Base-by-base conservation (phyloP, 2,113 vertebrate genomes). In the Pongo abelii region DNA sequence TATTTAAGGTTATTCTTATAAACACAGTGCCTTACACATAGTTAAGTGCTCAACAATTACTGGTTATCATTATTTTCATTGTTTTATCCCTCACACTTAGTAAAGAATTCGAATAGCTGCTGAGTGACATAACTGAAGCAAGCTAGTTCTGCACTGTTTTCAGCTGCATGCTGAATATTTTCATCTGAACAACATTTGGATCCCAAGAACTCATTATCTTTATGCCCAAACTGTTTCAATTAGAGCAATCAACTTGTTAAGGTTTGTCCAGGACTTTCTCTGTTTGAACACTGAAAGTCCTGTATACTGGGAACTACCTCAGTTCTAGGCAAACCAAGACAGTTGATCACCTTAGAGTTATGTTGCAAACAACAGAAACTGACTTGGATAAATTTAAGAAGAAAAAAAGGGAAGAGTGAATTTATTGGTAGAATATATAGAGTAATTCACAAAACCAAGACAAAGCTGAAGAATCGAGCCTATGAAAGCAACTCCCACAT, bases 1-100 rank as follows among this genome's bases (percentile, higher is more conserved):
- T 89, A 97, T 14, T 93, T 83, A 96, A 32, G 12, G 77, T 86
- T 94, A 86, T 75, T 94, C 35, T 78, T 78, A 87, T 6, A 84
- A 95, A 27, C 38, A 67, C 2, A 87, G 13, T 91, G 55, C 12
- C 72, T 40, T 94, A 14, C 2, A 69, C 22, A 80, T 1, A 92
- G 22, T 72, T 77, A 64, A 89, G 38, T 74, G 10, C 13, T 78
- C 52, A 89, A 69, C 35, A 94, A 86, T 78, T 78, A 85, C 1
- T 93, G 32, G 87, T 91, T 93, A 92, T 79, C 20, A 74, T 50
- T 84, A 94, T 55, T 96, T 93, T 79, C 40, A 61, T 2, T 86
- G 67, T 91, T 93, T 95, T 93, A 80, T 30, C 23, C 43, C 72
- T 91, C 91, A 92, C 0, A 69, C 43, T 85, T 91, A 67, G 85